These are phyloP conservation scores for Melanotaenia duboulayi DNA, from an alignment of 2,113 vertebrate genomes.

Conservation along the genomic window DNA sequence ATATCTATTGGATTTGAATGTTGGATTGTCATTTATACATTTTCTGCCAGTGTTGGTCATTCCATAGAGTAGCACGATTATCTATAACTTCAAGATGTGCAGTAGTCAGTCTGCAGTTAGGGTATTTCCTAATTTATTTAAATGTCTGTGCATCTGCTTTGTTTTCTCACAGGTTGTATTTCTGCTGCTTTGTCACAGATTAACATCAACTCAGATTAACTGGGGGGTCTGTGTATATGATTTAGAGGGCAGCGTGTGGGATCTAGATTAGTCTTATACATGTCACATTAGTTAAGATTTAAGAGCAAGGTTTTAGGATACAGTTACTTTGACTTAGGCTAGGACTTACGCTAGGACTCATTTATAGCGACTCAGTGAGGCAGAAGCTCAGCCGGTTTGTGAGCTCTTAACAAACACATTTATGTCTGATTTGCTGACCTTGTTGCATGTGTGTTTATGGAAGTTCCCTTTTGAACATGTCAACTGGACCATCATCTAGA, in stretches of 20 bases:
- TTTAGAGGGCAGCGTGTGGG: constrained; percentile 13
- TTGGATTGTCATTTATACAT: no score
- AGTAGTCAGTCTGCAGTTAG: background rate
- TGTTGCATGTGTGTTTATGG: background rate
- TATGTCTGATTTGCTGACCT: background rate
- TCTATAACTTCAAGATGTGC: background rate
- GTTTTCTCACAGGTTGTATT: background rate
- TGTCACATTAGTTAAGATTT: constrained; percentile 20
- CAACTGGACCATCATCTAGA: no score
- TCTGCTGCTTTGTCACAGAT: constrained; percentile 4
- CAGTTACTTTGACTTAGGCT: constrained; percentile 19
- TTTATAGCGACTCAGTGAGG: constrained; percentile 12
- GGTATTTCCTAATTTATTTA: background rate
- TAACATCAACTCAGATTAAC: constrained; percentile 23
- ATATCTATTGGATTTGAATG: no score
- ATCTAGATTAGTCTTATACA: constrained; percentile 42
- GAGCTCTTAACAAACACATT: background rate
- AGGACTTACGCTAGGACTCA: background rate
- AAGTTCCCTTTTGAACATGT: no score
- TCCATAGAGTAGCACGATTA: background rate
- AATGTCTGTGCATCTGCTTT: background rate
- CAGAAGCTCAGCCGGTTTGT: constrained; percentile 16
- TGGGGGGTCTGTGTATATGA: constrained; percentile 15
- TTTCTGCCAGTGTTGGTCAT: background rate
- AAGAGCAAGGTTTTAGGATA: constrained; percentile 16